Conservation (phyloP, 1,140 invertebrate species). For the Pseudomyrmex concolor region DNA sequence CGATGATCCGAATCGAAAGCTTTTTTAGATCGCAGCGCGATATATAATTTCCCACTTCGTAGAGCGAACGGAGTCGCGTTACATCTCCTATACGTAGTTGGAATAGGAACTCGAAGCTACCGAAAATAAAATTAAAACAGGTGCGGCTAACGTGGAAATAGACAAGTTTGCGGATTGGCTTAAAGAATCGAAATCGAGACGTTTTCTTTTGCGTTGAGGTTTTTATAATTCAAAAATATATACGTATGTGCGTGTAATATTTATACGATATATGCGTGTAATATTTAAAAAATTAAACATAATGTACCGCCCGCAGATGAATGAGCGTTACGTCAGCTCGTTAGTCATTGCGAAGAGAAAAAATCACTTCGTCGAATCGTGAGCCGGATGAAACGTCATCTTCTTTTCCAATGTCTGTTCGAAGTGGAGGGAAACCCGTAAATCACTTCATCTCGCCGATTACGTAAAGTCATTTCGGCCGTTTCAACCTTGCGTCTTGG, state of each 20-base stretch:
- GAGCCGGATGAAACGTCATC: neutral
- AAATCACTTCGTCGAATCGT: slow-evolving; percentile 33
- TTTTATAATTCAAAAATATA: neutral
- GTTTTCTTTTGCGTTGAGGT: too few species aligned
- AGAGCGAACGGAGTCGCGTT: slow-evolving; percentile 19
- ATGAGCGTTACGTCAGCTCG: slow-evolving; percentile 57
- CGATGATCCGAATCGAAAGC: neutral
- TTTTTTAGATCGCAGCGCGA: neutral
- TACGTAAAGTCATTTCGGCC: slow-evolving; percentile 27
- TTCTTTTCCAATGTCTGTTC: slow-evolving; percentile 21
- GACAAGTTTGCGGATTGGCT: slow-evolving; percentile 64
- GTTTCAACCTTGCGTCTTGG: neutral
- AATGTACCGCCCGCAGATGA: slow-evolving; percentile 35
- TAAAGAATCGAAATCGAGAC: slow-evolving; percentile 1
- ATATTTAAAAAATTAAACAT: slow-evolving; percentile 32
- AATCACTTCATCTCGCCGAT: neutral
- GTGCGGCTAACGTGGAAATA: slow-evolving; percentile 71
- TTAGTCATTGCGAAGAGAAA: slow-evolving; percentile 55
- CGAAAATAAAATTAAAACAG: slow-evolving; percentile 74
- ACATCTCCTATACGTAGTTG: slow-evolving; percentile 12
- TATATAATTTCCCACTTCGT: slow-evolving; percentile 41
- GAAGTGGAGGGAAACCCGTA: neutral
- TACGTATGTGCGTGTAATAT: neutral
- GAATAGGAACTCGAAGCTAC: slow-evolving; percentile 22
- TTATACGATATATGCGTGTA: neutral